Evolutionary conservation across 2,113 vertebrate genomes (phyloP).

Genomic region (Uria aalge): DNA sequence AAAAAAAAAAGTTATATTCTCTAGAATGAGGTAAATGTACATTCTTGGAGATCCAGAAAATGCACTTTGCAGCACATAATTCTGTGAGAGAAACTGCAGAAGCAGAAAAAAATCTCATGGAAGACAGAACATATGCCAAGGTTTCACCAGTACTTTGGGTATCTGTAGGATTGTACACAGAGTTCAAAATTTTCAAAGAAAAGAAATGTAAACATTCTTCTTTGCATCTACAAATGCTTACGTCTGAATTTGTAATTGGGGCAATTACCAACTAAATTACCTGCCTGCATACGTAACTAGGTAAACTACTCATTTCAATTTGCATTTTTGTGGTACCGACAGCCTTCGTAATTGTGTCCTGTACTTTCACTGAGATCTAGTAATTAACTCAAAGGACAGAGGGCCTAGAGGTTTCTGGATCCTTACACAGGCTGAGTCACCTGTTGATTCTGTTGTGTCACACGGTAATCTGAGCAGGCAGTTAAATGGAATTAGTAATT

Average conservation of each 20-base stretch:
- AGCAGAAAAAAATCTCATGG: background rate
- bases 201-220: background rate
- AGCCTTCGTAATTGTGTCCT: background rate
- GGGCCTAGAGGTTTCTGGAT: background rate
- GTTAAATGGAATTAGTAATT: background rate
- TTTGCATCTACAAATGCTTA: background rate
- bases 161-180: background rate
- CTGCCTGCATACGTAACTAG: background rate
- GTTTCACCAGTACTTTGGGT: background rate
- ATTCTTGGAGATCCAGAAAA: background rate
- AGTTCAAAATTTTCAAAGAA: background rate
- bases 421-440: background rate
- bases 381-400: background rate
- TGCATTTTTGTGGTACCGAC: background rate
- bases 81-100: background rate
- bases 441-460: background rate
- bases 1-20: background rate
- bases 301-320: background rate
- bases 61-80: background rate
- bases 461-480: background rate
- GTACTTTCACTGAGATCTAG: background rate
- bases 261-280: background rate
- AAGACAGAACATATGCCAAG: background rate
- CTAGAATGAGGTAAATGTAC: background rate
- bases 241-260: background rate